Conservation (phyloP, 2,113 vertebrate genomes). For the Nibea albiflora region DNA sequence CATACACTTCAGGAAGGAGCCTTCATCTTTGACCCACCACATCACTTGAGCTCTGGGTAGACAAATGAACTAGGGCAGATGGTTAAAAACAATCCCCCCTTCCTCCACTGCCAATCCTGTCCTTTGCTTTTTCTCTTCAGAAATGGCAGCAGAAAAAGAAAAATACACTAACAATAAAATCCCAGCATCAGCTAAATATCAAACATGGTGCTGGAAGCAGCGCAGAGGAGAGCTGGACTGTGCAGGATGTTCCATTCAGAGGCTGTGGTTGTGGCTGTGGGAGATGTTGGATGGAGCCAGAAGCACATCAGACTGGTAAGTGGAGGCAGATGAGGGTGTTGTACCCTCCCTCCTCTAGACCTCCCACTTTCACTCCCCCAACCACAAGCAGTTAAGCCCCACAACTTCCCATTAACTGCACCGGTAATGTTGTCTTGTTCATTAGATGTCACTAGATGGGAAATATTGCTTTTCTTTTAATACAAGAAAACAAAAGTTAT, state of each 20-base stretch:
- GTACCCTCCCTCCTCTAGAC: conserved; percentile 63
- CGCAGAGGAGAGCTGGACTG: conserved; percentile 47
- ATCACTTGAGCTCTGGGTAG: conserved; percentile 51
- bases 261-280: conserved; percentile 72
- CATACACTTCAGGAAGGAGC: conserved; percentile 22
- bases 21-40: conserved; percentile 47
- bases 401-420: conserved; percentile 54
- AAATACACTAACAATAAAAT: conserved; percentile 56
- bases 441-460: conserved; percentile 13
- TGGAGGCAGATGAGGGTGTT: conserved; percentile 72
- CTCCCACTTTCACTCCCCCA: conserved; percentile 67
- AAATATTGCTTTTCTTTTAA: neutral
- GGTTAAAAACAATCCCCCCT: conserved; percentile 50
- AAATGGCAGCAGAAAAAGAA: conserved; percentile 22
- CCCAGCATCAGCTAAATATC: conserved; percentile 72
- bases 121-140: conserved; percentile 42
- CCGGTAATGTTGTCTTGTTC: conserved; percentile 26
- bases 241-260: conserved; percentile 64
- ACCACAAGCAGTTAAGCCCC: conserved; percentile 66
- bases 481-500: neutral
- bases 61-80: conserved; percentile 59
- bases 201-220: conserved; percentile 56
- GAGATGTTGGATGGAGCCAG: conserved; percentile 60
- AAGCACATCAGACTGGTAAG: conserved; percentile 71
- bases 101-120: conserved; percentile 33